Percentiles rank a stretch among this genome's conserved stretches.
Conservation (phyloP, 2,797 vertebrate genomes). For the Ptychadena robeensis region DNA sequence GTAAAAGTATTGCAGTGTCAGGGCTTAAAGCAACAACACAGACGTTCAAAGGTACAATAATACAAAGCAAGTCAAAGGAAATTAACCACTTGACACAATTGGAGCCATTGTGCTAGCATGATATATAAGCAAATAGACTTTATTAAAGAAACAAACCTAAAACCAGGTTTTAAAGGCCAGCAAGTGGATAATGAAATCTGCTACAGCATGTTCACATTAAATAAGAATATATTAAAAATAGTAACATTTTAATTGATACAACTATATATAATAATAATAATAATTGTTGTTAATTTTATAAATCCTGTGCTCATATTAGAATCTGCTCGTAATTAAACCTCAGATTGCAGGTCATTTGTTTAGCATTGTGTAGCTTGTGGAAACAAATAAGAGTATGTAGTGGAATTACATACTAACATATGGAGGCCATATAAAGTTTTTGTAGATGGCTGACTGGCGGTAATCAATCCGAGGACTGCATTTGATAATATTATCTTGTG, state of each 20-base stretch:
- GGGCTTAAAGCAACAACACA: slow-evolving; percentile 59
- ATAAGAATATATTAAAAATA: not conserved
- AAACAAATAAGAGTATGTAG: not conserved
- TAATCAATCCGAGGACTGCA: no score
- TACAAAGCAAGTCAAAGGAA: slow-evolving; percentile 64
- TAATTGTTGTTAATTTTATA: not conserved
- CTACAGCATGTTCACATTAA: not conserved
- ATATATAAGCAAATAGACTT: not conserved
- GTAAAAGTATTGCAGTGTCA: slow-evolving; percentile 13
- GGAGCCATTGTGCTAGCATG: not conserved
- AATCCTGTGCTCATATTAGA: not conserved
- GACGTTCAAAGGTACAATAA: slow-evolving; percentile 64
- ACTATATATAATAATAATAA: not conserved
- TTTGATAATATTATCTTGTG: not conserved
- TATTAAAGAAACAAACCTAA: not conserved
- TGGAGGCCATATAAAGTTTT: no score
- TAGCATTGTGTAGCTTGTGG: not conserved
- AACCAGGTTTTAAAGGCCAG: not conserved
- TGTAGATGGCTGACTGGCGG: no score
- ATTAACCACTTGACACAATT: not conserved
- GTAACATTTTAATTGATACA: no score
- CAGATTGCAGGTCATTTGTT: not conserved
- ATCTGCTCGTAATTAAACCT: not conserved
- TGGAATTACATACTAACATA: no score
- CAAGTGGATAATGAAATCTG: not conserved